A percentile compares a stretch with the other conserved stretches of the same genome.
phyloP scores from a whole-genome alignment of 2,888 invertebrate species.

The Drosophila incognita region DNA sequence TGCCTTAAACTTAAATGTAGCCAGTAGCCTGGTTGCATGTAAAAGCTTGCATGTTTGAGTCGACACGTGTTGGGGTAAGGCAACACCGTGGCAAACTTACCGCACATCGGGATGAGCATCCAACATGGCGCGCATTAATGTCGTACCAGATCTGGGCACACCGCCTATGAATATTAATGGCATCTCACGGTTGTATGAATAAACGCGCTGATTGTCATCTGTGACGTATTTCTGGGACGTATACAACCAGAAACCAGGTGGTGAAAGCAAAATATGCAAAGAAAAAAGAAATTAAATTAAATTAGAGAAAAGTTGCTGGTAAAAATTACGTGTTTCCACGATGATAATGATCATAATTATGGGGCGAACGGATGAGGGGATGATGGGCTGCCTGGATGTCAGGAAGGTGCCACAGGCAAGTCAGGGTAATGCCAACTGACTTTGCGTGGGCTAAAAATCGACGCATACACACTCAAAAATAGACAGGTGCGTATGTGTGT shows the following conservation, averaged over 20 bases:
- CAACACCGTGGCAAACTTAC: slow-evolving; percentile 84
- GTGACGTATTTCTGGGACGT: slow-evolving; percentile 87
- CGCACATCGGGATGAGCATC: slow-evolving; percentile 98
- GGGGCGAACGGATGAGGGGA: slow-evolving; percentile 16
- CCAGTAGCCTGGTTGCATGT: slow-evolving; percentile 7
- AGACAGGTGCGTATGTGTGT: slow-evolving; percentile 7
- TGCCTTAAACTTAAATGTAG: slow-evolving; percentile 5
- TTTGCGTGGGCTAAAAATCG: slow-evolving; percentile 26
- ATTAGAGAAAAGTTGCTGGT: slow-evolving; percentile 65
- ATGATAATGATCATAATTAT: slow-evolving; percentile 38
- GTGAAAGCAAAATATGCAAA: slow-evolving; percentile 12
- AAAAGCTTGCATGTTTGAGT: background rate
- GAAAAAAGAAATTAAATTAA: slow-evolving; percentile 43
- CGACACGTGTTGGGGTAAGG: background rate
- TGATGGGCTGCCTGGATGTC: slow-evolving; percentile 28
- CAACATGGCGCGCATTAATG: slow-evolving; percentile 98
- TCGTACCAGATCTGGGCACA: slow-evolving; percentile 98
- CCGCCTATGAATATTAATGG: slow-evolving; percentile 99
- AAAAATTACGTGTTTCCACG: slow-evolving; percentile 63
- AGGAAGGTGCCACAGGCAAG: slow-evolving; percentile 24
- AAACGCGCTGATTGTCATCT: slow-evolving; percentile 88
- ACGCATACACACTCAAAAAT: background rate
- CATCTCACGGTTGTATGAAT: slow-evolving; percentile 93
- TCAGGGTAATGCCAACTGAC: slow-evolving; percentile 43
- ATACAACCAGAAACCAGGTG: background rate